phyloP scores from a whole-genome alignment of 2,888 invertebrate species.

The Ryuthela nishihirai region DNA sequence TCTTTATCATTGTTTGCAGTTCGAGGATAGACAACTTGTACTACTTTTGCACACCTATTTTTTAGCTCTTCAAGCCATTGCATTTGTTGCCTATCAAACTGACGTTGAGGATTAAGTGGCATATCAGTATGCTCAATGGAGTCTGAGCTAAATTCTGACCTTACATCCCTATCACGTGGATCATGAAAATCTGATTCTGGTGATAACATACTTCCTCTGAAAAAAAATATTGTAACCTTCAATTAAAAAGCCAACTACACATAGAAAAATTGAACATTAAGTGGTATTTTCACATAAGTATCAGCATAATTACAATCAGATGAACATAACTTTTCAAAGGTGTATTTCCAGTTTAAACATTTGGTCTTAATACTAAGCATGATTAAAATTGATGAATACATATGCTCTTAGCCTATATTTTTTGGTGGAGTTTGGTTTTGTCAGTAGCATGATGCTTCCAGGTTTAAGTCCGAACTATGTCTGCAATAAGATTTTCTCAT shows the following conservation, averaged over 20 bases:
- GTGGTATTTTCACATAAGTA: neutral
- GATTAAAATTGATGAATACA: too few relatives aligned
- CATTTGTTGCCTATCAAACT: slow-evolving; percentile 41
- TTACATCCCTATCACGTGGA: slow-evolving; percentile 27
- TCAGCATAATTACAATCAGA: neutral
- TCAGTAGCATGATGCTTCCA: too few relatives aligned
- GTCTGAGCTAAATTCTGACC: slow-evolving; percentile 51
- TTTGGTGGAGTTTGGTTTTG: too few relatives aligned
- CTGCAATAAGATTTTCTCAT: too few relatives aligned
- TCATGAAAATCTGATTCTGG: slow-evolving; percentile 29
- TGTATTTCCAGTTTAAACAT: too few relatives aligned
- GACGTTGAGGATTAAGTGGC: slow-evolving; percentile 20
- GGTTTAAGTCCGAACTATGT: too few relatives aligned
- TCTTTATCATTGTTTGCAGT: slow-evolving; percentile 98
- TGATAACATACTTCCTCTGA: slow-evolving; percentile 16
- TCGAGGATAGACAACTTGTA: slow-evolving; percentile 91
- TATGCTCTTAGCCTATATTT: too few relatives aligned
- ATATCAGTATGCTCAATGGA: slow-evolving; percentile 59
- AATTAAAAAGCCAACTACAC: too few relatives aligned
- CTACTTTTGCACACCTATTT: slow-evolving; percentile 70
- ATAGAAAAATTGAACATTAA: too few relatives aligned
- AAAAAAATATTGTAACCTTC: too few relatives aligned
- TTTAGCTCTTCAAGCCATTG: slow-evolving; percentile 73
- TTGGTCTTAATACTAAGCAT: too few relatives aligned
- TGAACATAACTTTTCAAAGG: neutral